Base-by-base conservation (phyloP, 2,888 invertebrate species). In the Pheosia gnoma region DNA sequence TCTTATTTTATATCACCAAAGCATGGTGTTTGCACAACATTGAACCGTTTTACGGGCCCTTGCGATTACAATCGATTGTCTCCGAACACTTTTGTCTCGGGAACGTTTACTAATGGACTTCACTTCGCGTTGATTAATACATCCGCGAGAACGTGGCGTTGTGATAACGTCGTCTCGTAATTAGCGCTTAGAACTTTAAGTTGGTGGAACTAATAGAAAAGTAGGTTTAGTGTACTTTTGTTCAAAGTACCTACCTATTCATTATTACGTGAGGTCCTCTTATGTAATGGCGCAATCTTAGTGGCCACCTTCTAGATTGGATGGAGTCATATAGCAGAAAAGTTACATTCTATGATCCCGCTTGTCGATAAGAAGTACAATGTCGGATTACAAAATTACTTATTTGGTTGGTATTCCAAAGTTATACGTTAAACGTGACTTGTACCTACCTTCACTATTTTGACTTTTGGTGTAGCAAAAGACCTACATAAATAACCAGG, bases 81-180 rank as follows among this genome's bases (percentile, higher is more conserved):
- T 69, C 59, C 66, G 67, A 72, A 68, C 75, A 74, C 75, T 75
- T 75, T 75, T 75, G 75, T 75, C 68, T 70, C 60, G 39, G 58
- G 59, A 68, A 76, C 76, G 67, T 72, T 76, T 71, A 68, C 75
- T 76, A 76, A 76, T 76, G 75, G 77, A 76, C 76, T 74, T 66
- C 61, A 68, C 75, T 75, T 10, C 38, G n/a, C 11, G 39, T 55
- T 75, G 75, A 75, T 75, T 75, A 75, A 75, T 75, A 75, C 66
- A 68, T 45, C 57, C 36, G 10, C 8, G n/a, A 25, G 9, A 36
- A 56, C 38, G 11, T 13, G 13, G 25, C 41, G n/a, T 57, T 57
- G 57, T 57, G 13, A 55, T 13, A 57, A 9, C 45, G 45, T 9
- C 57, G 75, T 68, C 62, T 59, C 65, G 64, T 70, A 75, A 75